Evolutionary conservation across 2,888 invertebrate genomes (phyloP), one percentile per base, ranked within the genome.

Genomic region (Drosophila gaucha): DNA sequence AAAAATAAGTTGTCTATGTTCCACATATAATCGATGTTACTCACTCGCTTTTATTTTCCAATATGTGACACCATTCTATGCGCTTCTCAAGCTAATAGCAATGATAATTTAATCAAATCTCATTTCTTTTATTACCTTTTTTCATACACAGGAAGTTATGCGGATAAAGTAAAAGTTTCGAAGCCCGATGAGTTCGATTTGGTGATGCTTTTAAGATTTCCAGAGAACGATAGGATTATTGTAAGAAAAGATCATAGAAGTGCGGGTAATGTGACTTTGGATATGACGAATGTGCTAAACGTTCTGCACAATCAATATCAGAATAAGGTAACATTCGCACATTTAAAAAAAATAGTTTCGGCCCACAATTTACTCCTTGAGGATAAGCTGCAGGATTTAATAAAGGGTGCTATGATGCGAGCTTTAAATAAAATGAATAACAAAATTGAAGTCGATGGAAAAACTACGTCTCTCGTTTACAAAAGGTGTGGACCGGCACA

Each of bases 121-220:
- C n/a, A n/a, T n/a, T n/a, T n/a, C n/a, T n/a, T n/a, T n/a, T n/a
- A n/a, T n/a, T n/a, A n/a, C n/a, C 14, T 10, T 16, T 4, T n/a
- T 20, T 16, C 18, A 20, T 18, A 0, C 10, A 9, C 41, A 89
- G 91, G 91, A 5, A 89, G 91, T 22, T 91, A 89, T 55, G 89
- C 82, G 0, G 90, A 90, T 41, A 82, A 86, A 10, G 47, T 90
- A 0, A 91, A 90, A 74, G 80, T 91, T 1, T 57, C 74, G 1
- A 65, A 43, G 18, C 88, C 90, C 0, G 63, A 90, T 59, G 90
- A 90, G 66, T 90, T 78, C 38, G 90, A 90, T 58, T 66, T 90
- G 46, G 68, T 90, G 0, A 63, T 91, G 18, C 70, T 76, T 18
- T 47, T 90, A 0, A 69, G 47, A 33, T 75, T 91, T 16, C 87